A percentile compares a stretch with the other conserved stretches of the same genome.
Evolutionary conservation across 1,140 invertebrate genomes (phyloP).

Genomic region (Drosophila ohnishii): DNA sequence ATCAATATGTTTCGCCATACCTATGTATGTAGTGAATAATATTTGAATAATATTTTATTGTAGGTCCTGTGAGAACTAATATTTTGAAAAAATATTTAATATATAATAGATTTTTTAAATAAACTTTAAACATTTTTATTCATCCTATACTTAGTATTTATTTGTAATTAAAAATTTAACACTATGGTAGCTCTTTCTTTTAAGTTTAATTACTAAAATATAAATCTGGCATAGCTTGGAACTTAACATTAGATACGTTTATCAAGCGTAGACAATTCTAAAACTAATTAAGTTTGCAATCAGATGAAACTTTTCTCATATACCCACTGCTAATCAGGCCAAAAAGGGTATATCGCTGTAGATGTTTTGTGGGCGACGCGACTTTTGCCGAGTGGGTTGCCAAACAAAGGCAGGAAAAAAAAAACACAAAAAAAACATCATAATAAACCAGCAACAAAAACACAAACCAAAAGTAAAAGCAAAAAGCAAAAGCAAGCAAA

Average conservation of each 20-base stretch:
- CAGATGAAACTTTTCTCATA: not conserved
- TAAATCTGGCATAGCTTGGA: too few relatives aligned
- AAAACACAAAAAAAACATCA: constrained; percentile 25
- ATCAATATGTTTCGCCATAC: too few relatives aligned
- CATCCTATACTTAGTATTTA: not conserved
- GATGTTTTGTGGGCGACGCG: constrained; percentile 40
- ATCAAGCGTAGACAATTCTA: not conserved
- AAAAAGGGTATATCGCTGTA: constrained; percentile 9
- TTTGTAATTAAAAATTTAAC: not conserved
- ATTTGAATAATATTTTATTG: too few relatives aligned
- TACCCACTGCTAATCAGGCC: constrained; percentile 1
- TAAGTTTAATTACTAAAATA: not conserved
- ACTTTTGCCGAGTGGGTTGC: constrained; percentile 63
- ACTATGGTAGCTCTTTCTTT: not conserved
- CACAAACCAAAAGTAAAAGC: constrained; percentile 68
- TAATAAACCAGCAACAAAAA: constrained; percentile 39
- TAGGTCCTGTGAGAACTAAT: too few relatives aligned
- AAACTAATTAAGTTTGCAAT: constrained; percentile 3
- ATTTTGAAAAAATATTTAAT: too few relatives aligned
- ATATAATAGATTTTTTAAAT: too few relatives aligned
- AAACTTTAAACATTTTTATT: not conserved
- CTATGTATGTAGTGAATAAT: not conserved
- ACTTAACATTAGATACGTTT: not conserved
- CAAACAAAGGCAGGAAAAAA: constrained; percentile 51
- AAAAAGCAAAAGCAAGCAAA: constrained; percentile 78